These are phyloP conservation scores for Drosophila varians DNA, from an alignment of 1,140 invertebrate genomes.

Conservation along the genomic window DNA sequence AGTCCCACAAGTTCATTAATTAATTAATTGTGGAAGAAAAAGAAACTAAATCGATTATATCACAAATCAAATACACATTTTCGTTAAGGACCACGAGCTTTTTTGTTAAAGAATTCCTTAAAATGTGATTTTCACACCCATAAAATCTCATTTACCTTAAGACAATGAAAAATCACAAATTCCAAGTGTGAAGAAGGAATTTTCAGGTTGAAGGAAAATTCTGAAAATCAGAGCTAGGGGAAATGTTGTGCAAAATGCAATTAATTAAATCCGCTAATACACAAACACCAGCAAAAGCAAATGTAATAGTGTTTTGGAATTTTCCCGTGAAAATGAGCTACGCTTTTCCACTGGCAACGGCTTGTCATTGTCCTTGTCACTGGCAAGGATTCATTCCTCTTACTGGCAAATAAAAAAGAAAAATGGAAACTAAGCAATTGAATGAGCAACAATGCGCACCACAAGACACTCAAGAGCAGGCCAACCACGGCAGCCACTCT, in stretches of 20 bases:
- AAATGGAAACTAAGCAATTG: slow-evolving; percentile 62
- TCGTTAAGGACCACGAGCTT: background rate
- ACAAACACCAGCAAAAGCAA: slow-evolving; percentile 3
- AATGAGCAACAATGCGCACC: slow-evolving; percentile 76
- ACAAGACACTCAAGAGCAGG: slow-evolving; percentile 71
- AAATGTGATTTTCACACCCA: slow-evolving; percentile 58
- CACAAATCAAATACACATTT: slow-evolving; percentile 8
- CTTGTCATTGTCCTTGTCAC: slow-evolving; percentile 47
- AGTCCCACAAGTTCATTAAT: slow-evolving; percentile 37
- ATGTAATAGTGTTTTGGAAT: slow-evolving; percentile 6
- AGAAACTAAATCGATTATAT: background rate
- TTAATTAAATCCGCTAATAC: slow-evolving; percentile 70
- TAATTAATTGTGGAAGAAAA: slow-evolving; percentile 18
- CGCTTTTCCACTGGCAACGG: slow-evolving; percentile 22
- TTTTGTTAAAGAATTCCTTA: slow-evolving; percentile 8
- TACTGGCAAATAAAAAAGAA: slow-evolving; percentile 1
- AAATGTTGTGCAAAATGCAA: slow-evolving; percentile 68
- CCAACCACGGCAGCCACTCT: slow-evolving; percentile 2
- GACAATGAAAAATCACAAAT: slow-evolving; percentile 45
- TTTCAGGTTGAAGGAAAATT: too few species aligned
- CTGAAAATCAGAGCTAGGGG: slow-evolving; percentile 16
- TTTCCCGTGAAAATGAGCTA: slow-evolving; percentile 67
- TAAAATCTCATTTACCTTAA: slow-evolving; percentile 62
- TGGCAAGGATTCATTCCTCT: slow-evolving; percentile 40
- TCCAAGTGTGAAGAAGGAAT: slow-evolving; percentile 31